Evolutionary conservation across 2,797 vertebrate genomes (phyloP).

Genomic region (Australoheros facetus): DNA sequence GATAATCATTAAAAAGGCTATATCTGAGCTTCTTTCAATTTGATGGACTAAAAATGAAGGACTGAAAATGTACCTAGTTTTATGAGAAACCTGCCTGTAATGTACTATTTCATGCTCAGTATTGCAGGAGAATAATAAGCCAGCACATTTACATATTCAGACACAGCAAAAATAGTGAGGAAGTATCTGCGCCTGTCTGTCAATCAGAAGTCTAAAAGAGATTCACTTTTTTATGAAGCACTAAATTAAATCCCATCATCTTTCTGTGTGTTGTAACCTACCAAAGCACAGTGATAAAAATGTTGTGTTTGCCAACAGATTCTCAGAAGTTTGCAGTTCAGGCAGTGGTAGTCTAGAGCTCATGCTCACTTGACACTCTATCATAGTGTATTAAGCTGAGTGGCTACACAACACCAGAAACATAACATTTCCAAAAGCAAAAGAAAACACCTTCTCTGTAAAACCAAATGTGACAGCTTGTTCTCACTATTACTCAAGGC

Average conservation of each 20-base stretch:
- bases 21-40: not conserved
- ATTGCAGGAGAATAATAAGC: slow-evolving; percentile 15
- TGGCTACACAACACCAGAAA: slow-evolving; percentile 33
- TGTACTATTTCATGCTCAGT: slow-evolving; percentile 17
- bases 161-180: slow-evolving; percentile 16
- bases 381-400: slow-evolving; percentile 48
- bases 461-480: slow-evolving; percentile 46
- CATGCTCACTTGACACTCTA: slow-evolving; percentile 36
- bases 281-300: slow-evolving; percentile 20
- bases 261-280: slow-evolving; percentile 10
- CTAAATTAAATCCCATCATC: slow-evolving; percentile 19
- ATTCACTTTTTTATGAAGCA: slow-evolving; percentile 35
- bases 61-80: not conserved
- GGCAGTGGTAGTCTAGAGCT: slow-evolving; percentile 16
- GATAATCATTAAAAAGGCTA: not conserved
- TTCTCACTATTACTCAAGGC: slow-evolving; percentile 16
- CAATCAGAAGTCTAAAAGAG: slow-evolving; percentile 31
- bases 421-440: slow-evolving; percentile 20
- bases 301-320: slow-evolving; percentile 38
- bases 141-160: slow-evolving; percentile 22
- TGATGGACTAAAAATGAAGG: not conserved
- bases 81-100: slow-evolving; percentile 2
- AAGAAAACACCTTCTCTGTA: slow-evolving; percentile 3
- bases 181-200: slow-evolving; percentile 7
- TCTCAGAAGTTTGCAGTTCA: slow-evolving; percentile 34